Base-by-base conservation (phyloP, 2,797 vertebrate genomes). In the Scarus forsteni region DNA sequence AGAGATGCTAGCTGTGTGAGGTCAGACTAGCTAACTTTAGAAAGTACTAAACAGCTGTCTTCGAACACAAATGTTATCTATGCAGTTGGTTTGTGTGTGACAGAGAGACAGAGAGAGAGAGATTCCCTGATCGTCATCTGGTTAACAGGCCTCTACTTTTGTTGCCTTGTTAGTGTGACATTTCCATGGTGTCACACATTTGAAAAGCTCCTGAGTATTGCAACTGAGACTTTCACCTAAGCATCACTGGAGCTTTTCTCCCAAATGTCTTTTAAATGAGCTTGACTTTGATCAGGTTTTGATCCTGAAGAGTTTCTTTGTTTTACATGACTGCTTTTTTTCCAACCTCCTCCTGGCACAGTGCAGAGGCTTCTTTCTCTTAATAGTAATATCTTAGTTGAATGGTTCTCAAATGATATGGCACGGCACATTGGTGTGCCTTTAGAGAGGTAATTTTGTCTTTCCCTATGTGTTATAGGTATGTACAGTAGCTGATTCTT, bases 11-110 rank as follows among this genome's bases (percentile, higher is more conserved):
- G 56, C 19, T 57, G 59, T 6, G 39, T 82, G 77, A 75, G 40
- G 46, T 80, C 72, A 80, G 65, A 39, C 38, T 18, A n/a, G 34
- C 74, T 82, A 73, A 82, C 57, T 75, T 77, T 80, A 77, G 8
- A 48, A 6, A 36, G 15, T 60, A 50, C 52, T 50, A 40, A 77
- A 76, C 75, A 79, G 70, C 45, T 70, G 66, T 57, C 27, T 51
- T 14, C 35, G 16, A 60, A 19, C 36, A 63, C 34, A 42, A 48
- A 50, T 61, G 49, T 55, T 11, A 60, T 69, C 46, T 34, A 40
- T 59, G 46, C 44, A 60, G n/a, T 11, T 38, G 63, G 9, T 16
- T 13, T 36, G 18, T 35, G 59, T 58, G 71, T 61, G 58, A 60
- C 52, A 49, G 61, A 53, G 7, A 6, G 6, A 55, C 49, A 62